Evolutionary conservation across 2,888 invertebrate genomes (phyloP), one percentile per base, ranked within the genome.

Genomic region (Limenitis camilla): DNA sequence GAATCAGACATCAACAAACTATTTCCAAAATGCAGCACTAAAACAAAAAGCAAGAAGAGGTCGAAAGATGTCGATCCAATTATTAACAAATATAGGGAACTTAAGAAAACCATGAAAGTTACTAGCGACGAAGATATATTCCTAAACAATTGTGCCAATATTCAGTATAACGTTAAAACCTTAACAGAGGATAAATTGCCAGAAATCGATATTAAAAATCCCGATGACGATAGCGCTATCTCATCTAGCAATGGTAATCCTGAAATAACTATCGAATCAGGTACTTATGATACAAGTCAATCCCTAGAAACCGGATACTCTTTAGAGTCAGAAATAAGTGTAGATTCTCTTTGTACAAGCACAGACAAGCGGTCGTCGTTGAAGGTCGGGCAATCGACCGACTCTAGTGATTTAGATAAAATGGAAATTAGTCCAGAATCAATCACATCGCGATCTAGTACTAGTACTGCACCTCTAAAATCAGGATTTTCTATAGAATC

Each of bases 401-500:
- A 92, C 65, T 92, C 92, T 0, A 91, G 91, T 62, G 92, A 92
- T 58, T 87, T 91, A 29, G 90, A 88, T 47, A 89, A 89, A 67
- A 88, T 86, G 87, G 88, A 87, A 68, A 88, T 86, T 44, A 88
- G 87, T 64, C 88, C 86, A 2, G 88, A 88, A 64, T 88, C 88
- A 1, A 67, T 88, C 39, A 88, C 88, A 1, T 88, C 88, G 5
- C 77, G 88, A 28, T 88, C 88, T 1, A 88, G 88, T 61, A 74
- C 84, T 5, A 86, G 87, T 48, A 88, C 88, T n/a, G 88, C 88
- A 11, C 88, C 89, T 9, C 65, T 89, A 32, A 87, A 88, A 54
- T 88, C 89, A 5, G 89, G 89, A 0, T 88, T 90, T 59, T 91
- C 91, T 0, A 86, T 91, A 35, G 91, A 91, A 65, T 91, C 91